A percentile compares a stretch with the other conserved stretches of the same genome.
These are phyloP conservation scores for Cryptocephalus primarius DNA, from an alignment of 2,888 invertebrate species.

Conservation along the genomic window DNA sequence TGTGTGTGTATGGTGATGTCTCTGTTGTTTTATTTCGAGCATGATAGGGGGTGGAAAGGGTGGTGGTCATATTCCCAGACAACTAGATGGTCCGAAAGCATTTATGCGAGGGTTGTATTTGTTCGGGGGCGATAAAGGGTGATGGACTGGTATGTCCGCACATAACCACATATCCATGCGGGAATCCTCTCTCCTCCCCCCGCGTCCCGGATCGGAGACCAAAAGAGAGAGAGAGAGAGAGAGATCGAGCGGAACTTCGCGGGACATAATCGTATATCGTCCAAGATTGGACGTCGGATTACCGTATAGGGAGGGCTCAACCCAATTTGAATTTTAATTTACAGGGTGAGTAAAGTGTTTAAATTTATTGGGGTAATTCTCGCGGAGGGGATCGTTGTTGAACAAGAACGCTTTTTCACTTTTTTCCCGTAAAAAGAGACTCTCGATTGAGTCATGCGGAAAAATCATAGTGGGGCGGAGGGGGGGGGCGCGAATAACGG, in stretches of 20 bases:
- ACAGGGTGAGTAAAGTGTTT: constrained; percentile 34
- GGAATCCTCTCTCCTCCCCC: not conserved
- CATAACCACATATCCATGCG: constrained; percentile 33
- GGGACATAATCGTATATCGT: constrained; percentile 39
- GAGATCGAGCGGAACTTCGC: constrained; percentile 37
- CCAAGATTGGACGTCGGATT: constrained; percentile 39
- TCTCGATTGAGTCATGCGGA: not conserved
- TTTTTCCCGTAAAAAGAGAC: not conserved
- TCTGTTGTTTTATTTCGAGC: not conserved
- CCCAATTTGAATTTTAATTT: constrained; percentile 41
- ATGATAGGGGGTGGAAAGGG: constrained; percentile 7
- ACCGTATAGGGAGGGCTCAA: constrained; percentile 25
- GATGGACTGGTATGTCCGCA: constrained; percentile 40
- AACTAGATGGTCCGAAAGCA: constrained; percentile 29
- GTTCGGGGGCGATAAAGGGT: constrained; percentile 37
- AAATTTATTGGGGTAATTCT: constrained; percentile 29
- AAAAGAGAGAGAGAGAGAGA: constrained; percentile 20
- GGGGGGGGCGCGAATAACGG: too few species aligned
- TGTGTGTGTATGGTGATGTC: too few species aligned
- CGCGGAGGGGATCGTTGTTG: constrained; percentile 16
- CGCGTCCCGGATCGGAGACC: too few species aligned
- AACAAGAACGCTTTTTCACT: constrained; percentile 11
- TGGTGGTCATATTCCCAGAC: constrained; percentile 2
- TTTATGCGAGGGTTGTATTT: constrained; percentile 37
- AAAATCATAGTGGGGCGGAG: too few species aligned